Percentiles rank a stretch among this genome's conserved stretches.
Evolutionary conservation across 1,140 invertebrate species (phyloP).

Genomic region (Chionoecetes opilio): DNA sequence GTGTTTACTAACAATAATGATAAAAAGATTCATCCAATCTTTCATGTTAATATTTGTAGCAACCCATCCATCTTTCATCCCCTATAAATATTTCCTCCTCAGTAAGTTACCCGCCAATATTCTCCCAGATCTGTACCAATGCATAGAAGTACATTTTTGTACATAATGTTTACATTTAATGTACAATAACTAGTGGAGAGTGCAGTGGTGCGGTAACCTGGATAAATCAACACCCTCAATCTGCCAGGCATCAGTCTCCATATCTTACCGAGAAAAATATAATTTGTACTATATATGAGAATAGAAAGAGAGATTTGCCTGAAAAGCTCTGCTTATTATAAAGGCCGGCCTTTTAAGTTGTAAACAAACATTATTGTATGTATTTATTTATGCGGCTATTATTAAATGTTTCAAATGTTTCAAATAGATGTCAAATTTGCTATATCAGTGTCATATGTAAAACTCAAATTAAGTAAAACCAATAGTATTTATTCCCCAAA

Average conservation of each 20-base stretch:
- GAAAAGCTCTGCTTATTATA: too few relatives aligned
- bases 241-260: too few relatives aligned
- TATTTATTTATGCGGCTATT: too few relatives aligned
- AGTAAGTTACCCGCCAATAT: background rate
- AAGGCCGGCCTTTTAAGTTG: too few relatives aligned
- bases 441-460: too few relatives aligned
- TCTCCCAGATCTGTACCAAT: background rate
- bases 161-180: background rate
- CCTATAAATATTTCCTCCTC: background rate
- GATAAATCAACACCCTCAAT: background rate
- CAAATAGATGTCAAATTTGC: too few relatives aligned
- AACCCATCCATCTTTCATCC: background rate
- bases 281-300: conserved; percentile 11
- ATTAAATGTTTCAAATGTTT: too few relatives aligned
- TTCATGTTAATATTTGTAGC: background rate
- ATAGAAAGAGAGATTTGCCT: background rate
- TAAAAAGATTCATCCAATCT: background rate
- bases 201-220: background rate
- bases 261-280: background rate
- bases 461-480: too few relatives aligned
- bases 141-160: background rate
- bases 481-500: too few relatives aligned
- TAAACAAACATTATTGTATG: too few relatives aligned
- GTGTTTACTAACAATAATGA: background rate
- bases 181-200: background rate